Percentiles rank a stretch among this genome's conserved stretches.
Evolutionary conservation across 2,888 invertebrate species (phyloP).

Genomic region (Disparrhopalites patrizii): DNA sequence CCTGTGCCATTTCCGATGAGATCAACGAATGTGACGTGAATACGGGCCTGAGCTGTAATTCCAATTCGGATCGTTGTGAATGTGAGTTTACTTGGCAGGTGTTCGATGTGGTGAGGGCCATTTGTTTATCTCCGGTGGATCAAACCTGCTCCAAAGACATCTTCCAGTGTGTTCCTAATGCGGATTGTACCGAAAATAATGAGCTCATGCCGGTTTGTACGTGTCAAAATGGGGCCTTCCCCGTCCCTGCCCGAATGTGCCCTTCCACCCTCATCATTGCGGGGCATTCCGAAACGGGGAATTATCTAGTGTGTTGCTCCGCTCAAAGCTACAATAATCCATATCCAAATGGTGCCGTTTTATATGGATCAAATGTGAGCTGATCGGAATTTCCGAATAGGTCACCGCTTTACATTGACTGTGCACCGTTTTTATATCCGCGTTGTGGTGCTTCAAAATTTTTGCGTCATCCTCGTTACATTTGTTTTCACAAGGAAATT

Average conservation of each 20-base stretch:
- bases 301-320: neutral
- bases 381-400: no score
- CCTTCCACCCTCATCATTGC: neutral
- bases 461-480: no score
- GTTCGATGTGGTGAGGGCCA: neutral
- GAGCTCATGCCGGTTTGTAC: neutral
- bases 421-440: no score
- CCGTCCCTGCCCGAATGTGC: neutral
- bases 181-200: neutral
- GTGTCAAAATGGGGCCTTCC: neutral
- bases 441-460: no score
- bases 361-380: no score
- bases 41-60: constrained; percentile 6
- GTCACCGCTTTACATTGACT: no score
- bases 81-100: constrained; percentile 9
- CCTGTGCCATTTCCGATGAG: constrained; percentile 8
- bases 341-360: no score
- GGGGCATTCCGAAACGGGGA: neutral
- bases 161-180: neutral
- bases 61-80: constrained; percentile 4
- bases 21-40: neutral
- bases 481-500: no score
- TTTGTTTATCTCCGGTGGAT: constrained; percentile 6
- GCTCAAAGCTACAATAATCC: neutral
- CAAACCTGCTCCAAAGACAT: neutral